Evolutionary conservation across 2,113 vertebrate species (phyloP).

Genomic region (Cromileptes altivelis): DNA sequence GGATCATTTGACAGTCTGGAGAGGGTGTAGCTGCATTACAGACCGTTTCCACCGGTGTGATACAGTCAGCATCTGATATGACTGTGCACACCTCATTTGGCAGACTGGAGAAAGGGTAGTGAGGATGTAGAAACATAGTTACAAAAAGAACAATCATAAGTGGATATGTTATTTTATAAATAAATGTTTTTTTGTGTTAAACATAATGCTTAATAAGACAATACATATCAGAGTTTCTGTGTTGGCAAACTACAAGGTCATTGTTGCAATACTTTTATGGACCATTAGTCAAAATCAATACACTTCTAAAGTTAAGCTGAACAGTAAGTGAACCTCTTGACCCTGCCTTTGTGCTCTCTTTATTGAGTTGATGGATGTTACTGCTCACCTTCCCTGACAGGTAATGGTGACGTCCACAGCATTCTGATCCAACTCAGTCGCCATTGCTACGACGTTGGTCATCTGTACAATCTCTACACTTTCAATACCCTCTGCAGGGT

Average conservation of each 20-base stretch:
- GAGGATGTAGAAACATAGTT: not conserved
- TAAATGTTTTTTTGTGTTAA: not conserved
- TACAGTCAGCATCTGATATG: constrained; percentile 90
- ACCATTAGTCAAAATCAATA: constrained; percentile 10
- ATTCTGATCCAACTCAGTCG: constrained; percentile 81
- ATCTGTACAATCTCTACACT: constrained; percentile 93
- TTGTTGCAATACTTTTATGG: not conserved
- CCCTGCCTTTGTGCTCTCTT: not conserved
- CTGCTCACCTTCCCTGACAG: constrained; percentile 92
- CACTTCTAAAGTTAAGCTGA: not conserved
- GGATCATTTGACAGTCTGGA: constrained; percentile 90
- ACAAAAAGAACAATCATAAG: not conserved
- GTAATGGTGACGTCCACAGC: constrained; percentile 92
- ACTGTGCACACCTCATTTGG: constrained; percentile 93
- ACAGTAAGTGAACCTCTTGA: not conserved
- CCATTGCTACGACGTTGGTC: constrained; percentile 81
- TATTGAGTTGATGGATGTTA: not conserved
- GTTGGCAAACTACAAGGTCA: too few species aligned
- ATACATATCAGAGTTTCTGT: not conserved
- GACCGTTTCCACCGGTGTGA: constrained; percentile 83
- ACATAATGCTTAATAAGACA: not conserved
- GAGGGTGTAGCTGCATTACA: constrained; percentile 87
- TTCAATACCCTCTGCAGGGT: constrained; percentile 91
- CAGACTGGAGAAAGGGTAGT: constrained; percentile 79
- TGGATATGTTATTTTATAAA: not conserved